Conservation (phyloP, 2,888 invertebrate genomes). For the Drosophila koepferae region DNA sequence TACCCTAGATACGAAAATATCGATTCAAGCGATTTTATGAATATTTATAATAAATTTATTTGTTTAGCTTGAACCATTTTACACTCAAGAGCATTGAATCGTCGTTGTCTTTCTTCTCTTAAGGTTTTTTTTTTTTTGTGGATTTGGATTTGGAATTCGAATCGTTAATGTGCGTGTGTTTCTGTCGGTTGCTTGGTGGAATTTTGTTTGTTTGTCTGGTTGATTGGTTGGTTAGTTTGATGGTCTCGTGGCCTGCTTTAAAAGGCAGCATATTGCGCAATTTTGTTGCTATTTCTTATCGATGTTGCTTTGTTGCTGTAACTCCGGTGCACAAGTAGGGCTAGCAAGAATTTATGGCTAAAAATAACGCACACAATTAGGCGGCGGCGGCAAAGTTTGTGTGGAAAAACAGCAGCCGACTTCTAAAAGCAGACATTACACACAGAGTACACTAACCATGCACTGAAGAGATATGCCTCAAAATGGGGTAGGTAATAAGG, state of each 20-base stretch:
- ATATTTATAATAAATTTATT: not conserved
- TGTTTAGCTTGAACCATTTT: not conserved
- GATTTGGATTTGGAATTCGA: not conserved
- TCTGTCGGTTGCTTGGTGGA: slow-evolving; percentile 15
- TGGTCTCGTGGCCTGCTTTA: slow-evolving; percentile 31
- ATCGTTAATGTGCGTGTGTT: slow-evolving; percentile 22
- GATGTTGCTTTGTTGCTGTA: slow-evolving; percentile 3
- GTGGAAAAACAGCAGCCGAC: slow-evolving; percentile 18
- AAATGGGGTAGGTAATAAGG: not conserved
- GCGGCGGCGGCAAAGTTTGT: slow-evolving; percentile 10
- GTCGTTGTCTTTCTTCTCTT: not conserved
- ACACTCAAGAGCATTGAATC: not conserved
- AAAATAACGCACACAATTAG: slow-evolving; percentile 61
- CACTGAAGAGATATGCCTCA: not conserved
- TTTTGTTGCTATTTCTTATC: slow-evolving; percentile 10
- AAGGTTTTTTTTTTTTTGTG: not conserved
- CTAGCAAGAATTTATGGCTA: slow-evolving; percentile 59
- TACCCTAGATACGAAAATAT: not conserved
- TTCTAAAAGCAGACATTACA: slow-evolving; percentile 33
- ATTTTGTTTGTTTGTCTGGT: slow-evolving; percentile 28
- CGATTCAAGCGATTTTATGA: not conserved
- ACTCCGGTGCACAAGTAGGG: slow-evolving; percentile 12
- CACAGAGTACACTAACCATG: slow-evolving; percentile 5
- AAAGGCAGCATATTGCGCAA: slow-evolving; percentile 30
- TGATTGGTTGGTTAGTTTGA: slow-evolving; percentile 40